These are phyloP conservation scores for Thamnophis sirtalis DNA, from an alignment of 2,113 vertebrate genomes.

Conservation along the genomic window DNA sequence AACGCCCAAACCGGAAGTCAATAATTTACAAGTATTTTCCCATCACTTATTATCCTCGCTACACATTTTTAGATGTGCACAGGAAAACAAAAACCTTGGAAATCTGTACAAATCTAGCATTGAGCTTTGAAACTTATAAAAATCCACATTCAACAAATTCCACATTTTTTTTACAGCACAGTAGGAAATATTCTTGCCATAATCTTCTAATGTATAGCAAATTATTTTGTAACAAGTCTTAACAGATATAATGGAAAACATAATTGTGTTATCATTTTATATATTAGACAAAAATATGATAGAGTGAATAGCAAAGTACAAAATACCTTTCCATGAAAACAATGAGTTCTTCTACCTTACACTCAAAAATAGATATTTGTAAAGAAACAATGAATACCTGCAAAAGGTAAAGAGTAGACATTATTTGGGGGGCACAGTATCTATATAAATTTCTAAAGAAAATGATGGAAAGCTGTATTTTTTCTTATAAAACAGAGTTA, in stretches of 20 bases:
- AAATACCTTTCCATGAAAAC: conserved; percentile 31
- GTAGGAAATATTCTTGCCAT: background rate
- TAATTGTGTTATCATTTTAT: conserved; percentile 29
- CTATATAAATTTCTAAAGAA: conserved; percentile 47
- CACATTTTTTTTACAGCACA: background rate
- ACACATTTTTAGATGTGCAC: conserved; percentile 11
- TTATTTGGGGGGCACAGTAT: conserved; percentile 42
- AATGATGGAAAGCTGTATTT: conserved; percentile 41
- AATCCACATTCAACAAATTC: background rate
- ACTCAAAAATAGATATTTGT: conserved; percentile 47
- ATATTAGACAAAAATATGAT: background rate
- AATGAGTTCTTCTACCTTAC: conserved; percentile 45
- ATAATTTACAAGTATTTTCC: background rate
- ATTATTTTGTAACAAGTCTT: conserved; percentile 4
- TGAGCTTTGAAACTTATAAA: conserved; percentile 9
- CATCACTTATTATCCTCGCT: conserved; percentile 2
- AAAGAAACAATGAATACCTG: conserved; percentile 44
- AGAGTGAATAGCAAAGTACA: conserved; percentile 19
- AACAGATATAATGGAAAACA: conserved; percentile 32
- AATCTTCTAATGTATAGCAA: background rate
- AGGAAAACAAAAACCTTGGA: background rate
- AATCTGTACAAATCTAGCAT: conserved; percentile 23
- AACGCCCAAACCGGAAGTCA: too few relatives aligned
- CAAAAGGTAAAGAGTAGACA: conserved; percentile 55
- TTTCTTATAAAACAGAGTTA: conserved; percentile 40